Evolutionary conservation across 2,797 vertebrate genomes (phyloP).

Genomic region (Holocentrus rufus): DNA sequence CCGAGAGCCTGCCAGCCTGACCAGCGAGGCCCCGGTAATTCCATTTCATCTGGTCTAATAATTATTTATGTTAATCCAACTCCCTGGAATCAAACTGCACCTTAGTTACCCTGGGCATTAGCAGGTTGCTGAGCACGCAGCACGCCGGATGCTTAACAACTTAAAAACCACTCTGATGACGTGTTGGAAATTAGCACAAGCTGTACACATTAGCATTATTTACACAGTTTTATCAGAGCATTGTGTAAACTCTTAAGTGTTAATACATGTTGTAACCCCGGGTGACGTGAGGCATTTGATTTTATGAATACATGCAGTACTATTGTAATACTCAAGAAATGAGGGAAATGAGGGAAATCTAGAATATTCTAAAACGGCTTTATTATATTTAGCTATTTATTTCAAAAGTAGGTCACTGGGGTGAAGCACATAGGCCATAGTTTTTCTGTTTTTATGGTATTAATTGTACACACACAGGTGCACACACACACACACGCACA

Average conservation of each 20-base stretch:
- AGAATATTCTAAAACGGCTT: neutral
- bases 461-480: too few species aligned
- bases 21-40: conserved; percentile 27
- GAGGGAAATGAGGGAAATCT: too few species aligned
- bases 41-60: conserved; percentile 33
- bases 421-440: neutral
- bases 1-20: conserved; percentile 14
- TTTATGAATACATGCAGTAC: too few species aligned
- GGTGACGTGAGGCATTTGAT: too few species aligned
- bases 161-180: conserved; percentile 33
- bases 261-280: neutral
- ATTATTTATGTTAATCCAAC: conserved; percentile 40
- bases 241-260: neutral
- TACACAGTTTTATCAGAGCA: conserved; percentile 15
- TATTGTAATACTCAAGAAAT: neutral
- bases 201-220: conserved; percentile 19
- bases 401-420: neutral
- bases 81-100: conserved; percentile 32
- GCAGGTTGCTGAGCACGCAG: neutral
- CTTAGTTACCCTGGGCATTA: conserved; percentile 18
- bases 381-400: neutral
- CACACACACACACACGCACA: too few species aligned
- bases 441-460: too few species aligned
- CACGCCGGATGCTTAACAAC: conserved; percentile 10
- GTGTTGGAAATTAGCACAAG: conserved; percentile 1